Evolutionary conservation across 2,888 invertebrate genomes (phyloP).

Genomic region (Euspilapteryx auroguttella): DNA sequence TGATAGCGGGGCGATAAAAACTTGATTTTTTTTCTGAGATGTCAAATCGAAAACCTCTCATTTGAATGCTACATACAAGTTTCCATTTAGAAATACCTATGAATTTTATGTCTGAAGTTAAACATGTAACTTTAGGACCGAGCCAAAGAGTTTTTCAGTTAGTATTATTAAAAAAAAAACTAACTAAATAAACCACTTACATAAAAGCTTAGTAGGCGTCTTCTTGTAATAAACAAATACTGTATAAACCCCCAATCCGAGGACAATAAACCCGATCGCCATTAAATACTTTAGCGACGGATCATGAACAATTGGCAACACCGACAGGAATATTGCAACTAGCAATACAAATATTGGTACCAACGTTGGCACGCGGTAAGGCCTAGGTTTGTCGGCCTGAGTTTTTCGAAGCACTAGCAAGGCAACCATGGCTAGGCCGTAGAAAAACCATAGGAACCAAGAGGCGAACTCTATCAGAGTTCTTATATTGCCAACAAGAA

Average conservation of each 20-base stretch:
- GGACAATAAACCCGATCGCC: constrained; percentile 69
- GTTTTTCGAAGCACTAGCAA: constrained; percentile 73
- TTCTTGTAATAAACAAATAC: constrained; percentile 73
- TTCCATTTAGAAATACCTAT: no score
- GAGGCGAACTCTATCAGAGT: constrained; percentile 83
- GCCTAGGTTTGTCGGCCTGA: constrained; percentile 66
- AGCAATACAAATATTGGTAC: constrained; percentile 74
- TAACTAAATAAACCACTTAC: constrained; percentile 56
- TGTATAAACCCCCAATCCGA: constrained; percentile 73
- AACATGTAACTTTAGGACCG: no score
- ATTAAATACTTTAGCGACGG: constrained; percentile 78
- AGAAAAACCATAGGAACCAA: constrained; percentile 87
- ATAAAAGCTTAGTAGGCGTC: constrained; percentile 61
- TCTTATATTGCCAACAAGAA: constrained; percentile 72
- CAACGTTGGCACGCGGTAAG: constrained; percentile 73
- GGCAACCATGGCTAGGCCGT: constrained; percentile 80
- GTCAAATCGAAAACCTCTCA: no score
- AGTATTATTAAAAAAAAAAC: no score
- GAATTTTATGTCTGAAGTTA: no score
- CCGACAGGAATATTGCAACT: constrained; percentile 71
- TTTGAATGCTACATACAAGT: no score
- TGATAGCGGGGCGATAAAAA: no score
- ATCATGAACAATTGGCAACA: constrained; percentile 74
- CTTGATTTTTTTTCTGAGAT: no score
- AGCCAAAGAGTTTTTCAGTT: no score